Conservation (phyloP, 2,888 invertebrate species). For the Biston stratarius region DNA sequence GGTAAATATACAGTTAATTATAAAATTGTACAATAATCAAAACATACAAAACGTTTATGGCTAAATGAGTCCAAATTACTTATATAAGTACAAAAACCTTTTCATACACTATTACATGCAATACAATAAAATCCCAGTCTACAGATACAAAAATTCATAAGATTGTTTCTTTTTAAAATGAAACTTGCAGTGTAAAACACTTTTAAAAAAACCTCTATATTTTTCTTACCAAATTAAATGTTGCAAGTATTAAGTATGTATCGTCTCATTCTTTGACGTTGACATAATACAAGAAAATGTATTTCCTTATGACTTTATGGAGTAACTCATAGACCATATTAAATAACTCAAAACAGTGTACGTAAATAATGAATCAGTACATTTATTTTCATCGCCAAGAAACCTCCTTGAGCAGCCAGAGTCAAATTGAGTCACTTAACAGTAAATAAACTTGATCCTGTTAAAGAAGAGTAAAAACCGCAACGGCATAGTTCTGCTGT, state of each 20-base stretch:
- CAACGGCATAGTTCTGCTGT: too few species aligned
- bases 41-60: slow-evolving; percentile 61
- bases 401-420: too few species aligned
- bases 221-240: not conserved
- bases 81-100: slow-evolving; percentile 50
- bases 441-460: too few species aligned
- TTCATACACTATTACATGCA: slow-evolving; percentile 34
- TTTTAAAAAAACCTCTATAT: slow-evolving; percentile 33
- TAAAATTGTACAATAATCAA: slow-evolving; percentile 28
- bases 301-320: not conserved
- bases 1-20: slow-evolving; percentile 12
- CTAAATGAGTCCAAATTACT: slow-evolving; percentile 54
- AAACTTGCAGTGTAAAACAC: slow-evolving; percentile 26
- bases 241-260: too few species aligned
- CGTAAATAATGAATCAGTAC: too few species aligned
- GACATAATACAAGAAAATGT: not conserved
- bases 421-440: too few species aligned
- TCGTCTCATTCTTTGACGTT: not conserved
- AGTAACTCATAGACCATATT: too few species aligned
- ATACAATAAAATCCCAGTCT: slow-evolving; percentile 42
- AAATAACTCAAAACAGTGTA: too few species aligned
- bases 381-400: too few species aligned
- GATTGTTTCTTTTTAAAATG: slow-evolving; percentile 46
- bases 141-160: slow-evolving; percentile 59
- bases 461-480: too few species aligned